phyloP scores from a whole-genome alignment of 2,888 invertebrate species.

The Heliconius cydno region DNA sequence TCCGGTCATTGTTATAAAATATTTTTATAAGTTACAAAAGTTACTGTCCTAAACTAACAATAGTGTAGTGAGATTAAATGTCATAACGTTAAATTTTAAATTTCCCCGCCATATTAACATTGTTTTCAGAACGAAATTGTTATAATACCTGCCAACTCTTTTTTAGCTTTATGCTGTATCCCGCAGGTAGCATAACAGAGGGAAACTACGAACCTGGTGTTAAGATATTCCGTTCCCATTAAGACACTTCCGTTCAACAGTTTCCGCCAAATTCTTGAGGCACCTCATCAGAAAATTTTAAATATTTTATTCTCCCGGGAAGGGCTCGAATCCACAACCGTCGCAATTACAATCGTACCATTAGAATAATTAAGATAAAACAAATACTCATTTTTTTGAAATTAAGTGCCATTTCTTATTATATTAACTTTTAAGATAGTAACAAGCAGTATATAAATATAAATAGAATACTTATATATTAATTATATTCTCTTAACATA shows the following conservation, averaged over 20 bases:
- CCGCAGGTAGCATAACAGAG: no score
- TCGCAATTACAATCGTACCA: no score
- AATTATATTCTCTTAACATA: not conserved
- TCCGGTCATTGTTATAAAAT: slow-evolving; percentile 47
- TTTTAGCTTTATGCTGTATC: no score
- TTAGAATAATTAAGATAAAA: not conserved
- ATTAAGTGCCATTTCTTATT: not conserved
- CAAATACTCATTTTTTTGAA: not conserved
- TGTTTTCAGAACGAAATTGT: not conserved
- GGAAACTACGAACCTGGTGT: no score
- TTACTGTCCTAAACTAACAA: slow-evolving; percentile 51
- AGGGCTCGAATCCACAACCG: no score
- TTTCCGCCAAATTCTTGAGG: no score
- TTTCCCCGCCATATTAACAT: slow-evolving; percentile 1
- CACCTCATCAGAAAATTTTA: no score
- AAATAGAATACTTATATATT: not conserved
- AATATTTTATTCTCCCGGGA: no score
- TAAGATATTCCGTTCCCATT: no score
- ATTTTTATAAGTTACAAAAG: slow-evolving; percentile 46
- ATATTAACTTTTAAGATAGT: not conserved
- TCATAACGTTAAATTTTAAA: slow-evolving; percentile 34
- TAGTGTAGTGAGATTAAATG: slow-evolving; percentile 37
- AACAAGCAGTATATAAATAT: not conserved
- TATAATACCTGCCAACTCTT: not conserved
- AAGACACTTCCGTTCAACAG: no score